Evolutionary conservation across 1,140 invertebrate species (phyloP).

Genomic region (Lutraria rhynchaena): DNA sequence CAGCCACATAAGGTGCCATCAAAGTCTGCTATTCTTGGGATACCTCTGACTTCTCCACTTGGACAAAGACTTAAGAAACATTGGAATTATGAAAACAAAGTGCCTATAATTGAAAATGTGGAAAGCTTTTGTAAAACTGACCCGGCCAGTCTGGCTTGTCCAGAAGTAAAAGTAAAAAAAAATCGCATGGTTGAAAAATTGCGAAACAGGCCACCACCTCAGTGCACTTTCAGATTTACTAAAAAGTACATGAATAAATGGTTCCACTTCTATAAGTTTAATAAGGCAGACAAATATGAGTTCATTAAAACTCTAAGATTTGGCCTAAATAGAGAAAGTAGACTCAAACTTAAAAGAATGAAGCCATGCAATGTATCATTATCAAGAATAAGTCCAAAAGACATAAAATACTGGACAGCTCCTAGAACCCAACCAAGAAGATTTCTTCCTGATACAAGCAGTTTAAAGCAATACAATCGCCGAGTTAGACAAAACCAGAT

Average conservation of each 20-base stretch:
- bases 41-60: slow-evolving; percentile 50
- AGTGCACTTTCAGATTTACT: slow-evolving; percentile 46
- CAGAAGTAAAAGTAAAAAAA: slow-evolving; percentile 7
- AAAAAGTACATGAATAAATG: slow-evolving; percentile 53
- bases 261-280: slow-evolving; percentile 48
- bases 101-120: slow-evolving; percentile 19
- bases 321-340: slow-evolving; percentile 41
- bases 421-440: slow-evolving; percentile 1
- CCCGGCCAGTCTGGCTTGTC: background rate
- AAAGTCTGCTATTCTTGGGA: slow-evolving; percentile 42
- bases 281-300: slow-evolving; percentile 36
- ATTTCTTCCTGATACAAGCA: background rate
- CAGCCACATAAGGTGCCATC: slow-evolving; percentile 26
- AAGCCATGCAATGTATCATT: slow-evolving; percentile 36
- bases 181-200: slow-evolving; percentile 50
- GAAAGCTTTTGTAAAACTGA: slow-evolving; percentile 50
- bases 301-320: slow-evolving; percentile 30
- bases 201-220: slow-evolving; percentile 43
- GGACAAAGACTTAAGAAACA: slow-evolving; percentile 51
- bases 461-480: background rate
- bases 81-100: slow-evolving; percentile 46
- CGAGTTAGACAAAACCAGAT: slow-evolving; percentile 6
- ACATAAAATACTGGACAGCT: slow-evolving; percentile 42
- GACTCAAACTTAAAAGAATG: slow-evolving; percentile 28
- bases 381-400: slow-evolving; percentile 29